Evolutionary conservation across 1,140 invertebrate species (phyloP).

Genomic region (Ridgeia piscesae): DNA sequence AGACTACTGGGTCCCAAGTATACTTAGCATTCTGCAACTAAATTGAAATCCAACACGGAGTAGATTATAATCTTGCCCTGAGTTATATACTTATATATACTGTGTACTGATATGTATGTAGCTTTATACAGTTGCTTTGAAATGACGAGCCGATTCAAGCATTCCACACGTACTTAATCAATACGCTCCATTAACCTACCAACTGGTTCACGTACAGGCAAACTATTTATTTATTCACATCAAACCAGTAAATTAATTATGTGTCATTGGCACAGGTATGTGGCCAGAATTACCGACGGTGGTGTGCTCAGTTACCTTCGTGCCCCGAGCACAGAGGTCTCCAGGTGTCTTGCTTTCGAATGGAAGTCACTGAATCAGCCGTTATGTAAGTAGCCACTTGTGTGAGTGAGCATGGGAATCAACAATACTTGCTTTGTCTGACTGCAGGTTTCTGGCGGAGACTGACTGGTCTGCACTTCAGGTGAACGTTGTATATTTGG

Average conservation of each 20-base stretch:
- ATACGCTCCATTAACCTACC: background rate
- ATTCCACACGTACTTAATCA: background rate
- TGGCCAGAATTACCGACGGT: background rate
- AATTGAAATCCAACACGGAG: background rate
- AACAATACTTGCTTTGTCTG: background rate
- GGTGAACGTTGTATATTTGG: background rate
- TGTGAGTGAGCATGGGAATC: background rate
- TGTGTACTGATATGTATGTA: background rate
- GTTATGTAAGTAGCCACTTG: background rate
- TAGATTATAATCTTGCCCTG: background rate
- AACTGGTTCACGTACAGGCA: background rate
- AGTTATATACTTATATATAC: too few species aligned
- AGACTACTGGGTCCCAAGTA: background rate
- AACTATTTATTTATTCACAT: slow-evolving; percentile 7
- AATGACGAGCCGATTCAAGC: background rate
- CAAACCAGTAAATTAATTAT: background rate
- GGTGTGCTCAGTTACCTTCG: background rate
- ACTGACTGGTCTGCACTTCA: background rate
- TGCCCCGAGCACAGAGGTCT: background rate
- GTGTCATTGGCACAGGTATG: background rate
- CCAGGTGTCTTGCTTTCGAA: background rate
- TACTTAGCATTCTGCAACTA: background rate
- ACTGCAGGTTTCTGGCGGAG: background rate
- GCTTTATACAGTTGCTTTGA: background rate
- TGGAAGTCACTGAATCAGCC: background rate